phyloP scores from a whole-genome alignment of 2,113 vertebrate species.

The Hoplias malabaricus region DNA sequence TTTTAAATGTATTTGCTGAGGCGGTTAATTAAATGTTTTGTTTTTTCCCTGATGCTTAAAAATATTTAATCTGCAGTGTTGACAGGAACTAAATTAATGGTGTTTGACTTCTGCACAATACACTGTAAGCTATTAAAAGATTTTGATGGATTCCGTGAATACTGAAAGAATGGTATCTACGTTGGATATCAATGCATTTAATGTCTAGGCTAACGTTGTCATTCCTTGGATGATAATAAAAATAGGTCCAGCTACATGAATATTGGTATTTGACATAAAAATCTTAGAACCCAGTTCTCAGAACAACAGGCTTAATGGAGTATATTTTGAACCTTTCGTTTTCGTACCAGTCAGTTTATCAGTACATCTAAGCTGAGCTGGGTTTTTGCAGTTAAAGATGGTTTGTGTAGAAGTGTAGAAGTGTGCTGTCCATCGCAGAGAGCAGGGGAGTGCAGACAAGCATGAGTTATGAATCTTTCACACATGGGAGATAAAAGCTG shows the following conservation, averaged over 20 bases:
- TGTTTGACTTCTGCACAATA: no score
- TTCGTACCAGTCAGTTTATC: neutral
- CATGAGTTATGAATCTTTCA: constrained; percentile 39
- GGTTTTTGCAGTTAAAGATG: neutral
- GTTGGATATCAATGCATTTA: neutral
- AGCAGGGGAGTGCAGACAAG: constrained; percentile 6
- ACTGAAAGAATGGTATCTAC: neutral
- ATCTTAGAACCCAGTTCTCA: neutral
- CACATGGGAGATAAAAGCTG: constrained; percentile 34
- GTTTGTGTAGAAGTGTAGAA: neutral
- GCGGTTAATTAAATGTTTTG: no score
- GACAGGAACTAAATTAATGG: no score
- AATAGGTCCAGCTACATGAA: neutral
- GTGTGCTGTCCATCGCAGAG: constrained; percentile 1
- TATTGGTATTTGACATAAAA: neutral
- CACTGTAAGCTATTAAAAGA: neutral
- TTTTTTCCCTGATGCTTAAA: no score
- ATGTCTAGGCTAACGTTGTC: neutral
- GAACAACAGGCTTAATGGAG: neutral
- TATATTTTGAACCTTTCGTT: neutral
- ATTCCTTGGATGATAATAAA: neutral
- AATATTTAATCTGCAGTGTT: no score
- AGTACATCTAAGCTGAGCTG: neutral
- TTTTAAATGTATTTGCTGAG: no score
- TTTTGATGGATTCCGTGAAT: neutral